These are phyloP conservation scores for Laothoe populi DNA, from an alignment of 2,888 invertebrate species.

Conservation along the genomic window DNA sequence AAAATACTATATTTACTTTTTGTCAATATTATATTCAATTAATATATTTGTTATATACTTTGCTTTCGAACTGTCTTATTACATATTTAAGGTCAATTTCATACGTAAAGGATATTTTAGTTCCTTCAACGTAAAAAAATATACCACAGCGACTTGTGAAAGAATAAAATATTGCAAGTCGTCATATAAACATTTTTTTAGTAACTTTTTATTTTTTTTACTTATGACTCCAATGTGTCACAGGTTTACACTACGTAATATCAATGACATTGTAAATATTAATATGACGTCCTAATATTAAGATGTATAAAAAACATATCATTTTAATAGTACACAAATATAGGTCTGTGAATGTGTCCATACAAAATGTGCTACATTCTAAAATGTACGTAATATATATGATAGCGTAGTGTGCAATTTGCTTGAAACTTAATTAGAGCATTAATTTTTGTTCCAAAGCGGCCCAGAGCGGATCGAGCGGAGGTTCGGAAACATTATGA, in stretches of 20 bases:
- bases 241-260: no score
- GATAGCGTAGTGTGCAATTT: not conserved
- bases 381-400: not conserved
- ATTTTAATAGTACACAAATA: not conserved
- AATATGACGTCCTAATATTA: not conserved
- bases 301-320: not conserved
- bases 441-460: constrained; percentile 67
- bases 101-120: not conserved
- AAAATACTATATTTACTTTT: not conserved
- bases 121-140: not conserved
- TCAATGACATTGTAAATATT: not conserved
- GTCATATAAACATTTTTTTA: not conserved
- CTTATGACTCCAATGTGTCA: no score
- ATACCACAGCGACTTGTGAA: not conserved
- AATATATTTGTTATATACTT: not conserved
- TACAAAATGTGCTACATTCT: no score
- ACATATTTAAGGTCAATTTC: not conserved
- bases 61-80: constrained; percentile 5
- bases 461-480: constrained; percentile 68
- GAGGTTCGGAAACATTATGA: not conserved
- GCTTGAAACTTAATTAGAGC: constrained; percentile 39
- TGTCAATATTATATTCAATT: not conserved
- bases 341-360: no score
- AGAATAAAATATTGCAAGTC: not conserved
- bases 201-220: no score